Base-by-base conservation (phyloP, 2,797 vertebrate genomes). In the Chrysocyon brachyurus region DNA sequence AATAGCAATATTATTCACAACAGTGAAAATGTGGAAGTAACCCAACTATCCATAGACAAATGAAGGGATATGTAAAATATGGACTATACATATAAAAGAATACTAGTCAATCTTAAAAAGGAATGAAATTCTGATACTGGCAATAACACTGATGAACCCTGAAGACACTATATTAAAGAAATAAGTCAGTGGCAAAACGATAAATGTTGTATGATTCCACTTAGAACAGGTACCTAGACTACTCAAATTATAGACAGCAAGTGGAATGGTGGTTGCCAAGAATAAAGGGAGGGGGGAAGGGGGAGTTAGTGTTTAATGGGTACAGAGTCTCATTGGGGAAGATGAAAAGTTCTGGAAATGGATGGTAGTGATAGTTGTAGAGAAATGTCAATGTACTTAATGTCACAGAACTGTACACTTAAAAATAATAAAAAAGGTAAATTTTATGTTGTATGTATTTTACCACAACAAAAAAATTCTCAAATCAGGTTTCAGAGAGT, bases 241-340 rank as follows among this genome's bases (percentile, higher is more conserved):
- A 82, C 40, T 49, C 21, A 57, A 92, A 94, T 77, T 95, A 40
- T 5, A 59, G 79, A 81, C 66, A 81, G 64, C 22, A 77, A 92
- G 54, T 19, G 21, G 46, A 81, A 87, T 24, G 63, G 19, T 22
- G 28, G 72, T 28, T 31, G 5, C 64, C 33, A 86, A 57, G 70
- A 17, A 36, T 52, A 1, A 22, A 14, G 52, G 31, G 1, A 33
- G 28, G 36, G 1, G n/a, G n/a, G 46, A 19, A 21, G 12, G 49
- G 73, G 64, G n/a, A 59, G 33, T n/a, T 36, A 66, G 19, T 84
- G 10, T 54, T 54, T 54, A 83, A 28, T 3, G 4, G 36, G 66
- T 54, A 59, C 61, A 49, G 22, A 64, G 52, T 40, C 31, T 86
- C 26, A 52, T 26, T 91, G 7, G 49, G 21, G 31, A 54, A 63